A percentile compares a stretch with the other conserved stretches of the same genome.
Evolutionary conservation across 2,888 invertebrate species (phyloP).

Genomic region (Thymelicus sylvestris): DNA sequence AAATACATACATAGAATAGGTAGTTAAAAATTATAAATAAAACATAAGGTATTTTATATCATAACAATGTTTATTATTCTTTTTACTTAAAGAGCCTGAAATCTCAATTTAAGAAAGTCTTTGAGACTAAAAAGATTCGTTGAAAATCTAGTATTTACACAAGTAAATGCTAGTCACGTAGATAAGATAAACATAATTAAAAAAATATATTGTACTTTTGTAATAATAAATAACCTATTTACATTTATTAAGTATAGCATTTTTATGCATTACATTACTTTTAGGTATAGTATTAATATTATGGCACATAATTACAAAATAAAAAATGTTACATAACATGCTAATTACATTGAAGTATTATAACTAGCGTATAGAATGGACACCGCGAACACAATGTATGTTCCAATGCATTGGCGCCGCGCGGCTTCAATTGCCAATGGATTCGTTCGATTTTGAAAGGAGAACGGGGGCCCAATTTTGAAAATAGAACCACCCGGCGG

Average conservation of each 20-base stretch:
- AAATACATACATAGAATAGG: too few relatives aligned
- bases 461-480: too few relatives aligned
- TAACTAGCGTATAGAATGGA: too few relatives aligned
- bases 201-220: background rate
- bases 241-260: background rate
- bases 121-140: background rate
- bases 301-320: background rate
- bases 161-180: slow-evolving; percentile 42
- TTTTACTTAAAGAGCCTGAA: background rate
- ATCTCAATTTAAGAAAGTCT: background rate
- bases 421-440: too few relatives aligned
- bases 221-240: background rate
- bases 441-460: too few relatives aligned
- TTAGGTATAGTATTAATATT: background rate
- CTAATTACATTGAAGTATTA: too few relatives aligned
- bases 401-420: too few relatives aligned
- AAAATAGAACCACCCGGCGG: too few relatives aligned
- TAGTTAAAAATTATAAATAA: background rate
- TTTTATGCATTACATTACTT: background rate
- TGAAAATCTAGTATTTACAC: slow-evolving; percentile 43
- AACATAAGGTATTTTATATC: background rate
- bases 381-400: too few relatives aligned
- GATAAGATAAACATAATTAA: background rate
- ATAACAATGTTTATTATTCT: background rate
- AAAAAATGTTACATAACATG: background rate